Base-by-base conservation (phyloP, 23 tunicate genomes). In the Trididemnum miniatum region DNA sequence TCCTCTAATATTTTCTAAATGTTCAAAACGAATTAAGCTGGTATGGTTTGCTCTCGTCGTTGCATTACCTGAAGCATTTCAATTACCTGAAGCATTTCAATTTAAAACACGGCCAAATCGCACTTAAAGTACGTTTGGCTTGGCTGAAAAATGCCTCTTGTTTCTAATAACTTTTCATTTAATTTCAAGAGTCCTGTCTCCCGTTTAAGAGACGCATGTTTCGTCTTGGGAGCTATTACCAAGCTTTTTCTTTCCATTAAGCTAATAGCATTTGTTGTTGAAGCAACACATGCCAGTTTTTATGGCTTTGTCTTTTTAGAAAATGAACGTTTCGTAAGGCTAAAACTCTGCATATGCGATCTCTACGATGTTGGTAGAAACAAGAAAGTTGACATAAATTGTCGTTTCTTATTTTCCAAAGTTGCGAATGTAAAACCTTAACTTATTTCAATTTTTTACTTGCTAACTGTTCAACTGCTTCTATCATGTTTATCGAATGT, bases 141-240 rank as follows among this genome's bases (percentile, higher is more conserved):
- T 25, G 67, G 29, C 67, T 12, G 67, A 62, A 62, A 67, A 67
- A 67, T 4, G 25, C 29, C 67, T 62, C 29, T n/a, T 62, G 38
- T 4, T 31, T 67, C 38, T 67, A 67, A 67, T 67, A 67, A 67
- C 75, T 67, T n/a, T 67, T 67, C 38, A 67, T 67, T 67, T 67
- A 67, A 67, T 67, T 67, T 33, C 25, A 67, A 22, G 5, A 67
- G 75, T 24, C 12, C 75, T 32, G 15, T 32, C n/a, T 32, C 32
- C 38, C 32, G 5, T n/a, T 33, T 30, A 32, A 31, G 12, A 67
- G 25, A 31, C 37, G 75, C 38, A 37, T 7, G 7, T 9, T 31
- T 31, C 75, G 75, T 32, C 75, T 67, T 31, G 75, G 75, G 75
- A 67, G 38, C 75, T 38, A 67, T 67, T 67, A 67, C 5, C 15